These are phyloP conservation scores for Pheosia gnoma DNA, from an alignment of 2,888 invertebrate species.

Conservation along the genomic window DNA sequence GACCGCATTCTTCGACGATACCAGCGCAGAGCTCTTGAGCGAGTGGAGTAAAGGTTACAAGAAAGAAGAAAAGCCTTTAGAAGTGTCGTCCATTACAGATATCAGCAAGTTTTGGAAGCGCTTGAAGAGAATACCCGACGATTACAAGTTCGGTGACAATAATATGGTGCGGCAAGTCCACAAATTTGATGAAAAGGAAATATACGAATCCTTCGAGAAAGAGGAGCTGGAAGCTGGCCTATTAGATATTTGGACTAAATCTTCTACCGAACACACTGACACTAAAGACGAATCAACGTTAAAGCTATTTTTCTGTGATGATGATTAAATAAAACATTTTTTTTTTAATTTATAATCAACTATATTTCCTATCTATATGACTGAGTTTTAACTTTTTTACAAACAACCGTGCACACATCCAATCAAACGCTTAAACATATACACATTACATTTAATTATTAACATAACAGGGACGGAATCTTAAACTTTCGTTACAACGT, in stretches of 20 bases:
- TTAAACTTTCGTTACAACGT: conserved; percentile 28
- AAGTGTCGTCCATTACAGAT: conserved; percentile 57
- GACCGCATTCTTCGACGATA: conserved; percentile 59
- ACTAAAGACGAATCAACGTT: conserved; percentile 33
- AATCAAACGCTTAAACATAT: conserved; percentile 53
- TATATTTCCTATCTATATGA: conserved; percentile 76
- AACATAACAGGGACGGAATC: conserved; percentile 42
- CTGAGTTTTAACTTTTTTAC: conserved; percentile 46
- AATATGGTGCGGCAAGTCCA: conserved; percentile 25
- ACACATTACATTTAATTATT: conserved; percentile 58
- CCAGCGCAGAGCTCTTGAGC: conserved; percentile 55
- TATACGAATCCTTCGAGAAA: conserved; percentile 58
- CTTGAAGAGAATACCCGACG: conserved; percentile 58
- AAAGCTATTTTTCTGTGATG: conserved; percentile 36
- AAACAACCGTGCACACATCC: conserved; percentile 47
- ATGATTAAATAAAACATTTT: conserved; percentile 53
- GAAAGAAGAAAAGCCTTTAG: conserved; percentile 46
- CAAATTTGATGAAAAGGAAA: conserved; percentile 61
- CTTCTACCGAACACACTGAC: conserved; percentile 14
- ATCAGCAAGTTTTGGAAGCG: conserved; percentile 58
- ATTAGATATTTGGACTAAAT: conserved; percentile 61
- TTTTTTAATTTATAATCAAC: conserved; percentile 59
- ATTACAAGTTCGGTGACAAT: conserved; percentile 46
- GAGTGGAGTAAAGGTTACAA: conserved; percentile 63
- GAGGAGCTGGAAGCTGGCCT: conserved; percentile 64